Evolutionary conservation across 2,113 vertebrate species (phyloP), one percentile per base, ranked within the genome.

Genomic region (Anguilla japonica): DNA sequence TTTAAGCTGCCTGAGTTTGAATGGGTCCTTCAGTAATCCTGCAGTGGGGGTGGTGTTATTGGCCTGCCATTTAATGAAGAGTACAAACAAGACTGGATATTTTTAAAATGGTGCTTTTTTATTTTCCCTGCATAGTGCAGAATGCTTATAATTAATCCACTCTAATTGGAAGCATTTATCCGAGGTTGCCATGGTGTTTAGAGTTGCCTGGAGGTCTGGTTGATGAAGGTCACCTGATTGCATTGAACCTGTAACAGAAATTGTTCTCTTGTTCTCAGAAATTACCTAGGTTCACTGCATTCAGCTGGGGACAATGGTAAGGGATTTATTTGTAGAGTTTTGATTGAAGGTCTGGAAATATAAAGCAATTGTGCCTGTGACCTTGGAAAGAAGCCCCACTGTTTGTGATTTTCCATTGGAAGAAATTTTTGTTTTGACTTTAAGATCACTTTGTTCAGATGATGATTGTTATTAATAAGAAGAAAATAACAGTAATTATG

Each of bases 91-190:
- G 50, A 46, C 63, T 79, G 40, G 50, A 16, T 1, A 20, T 56
- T 40, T 56, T 63, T 9, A 15, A 29, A 46, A 41, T 82, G 26
- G 39, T 63, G 53, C n/a, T 60, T 26, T 43, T 43, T 84, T 41
- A 29, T 86, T 13, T 50, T 18, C 53, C 53, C 56, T 40, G 41
- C 75, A 80, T 91, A 41, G 43, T 84, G 4, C 53, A 83, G 41
- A 88, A 88, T 50, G 82, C 83, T n/a, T 89, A 88, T 89, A 92
- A 93, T 94, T 92, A 93, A 91, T 82, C 83, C 82, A 41, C 87
- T 88, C 80, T 89, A 88, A 91, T 90, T 87, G 87, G 91, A 88
- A 88, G 89, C 85, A 56, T 88, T 91, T 91, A 91, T 91, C 90
- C 82, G 84, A 79, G 8, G 92, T 94, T 92, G 90, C 91, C 89